These are phyloP conservation scores for Serrognathus titanus DNA, from an alignment of 2,888 invertebrate species.

Conservation along the genomic window DNA sequence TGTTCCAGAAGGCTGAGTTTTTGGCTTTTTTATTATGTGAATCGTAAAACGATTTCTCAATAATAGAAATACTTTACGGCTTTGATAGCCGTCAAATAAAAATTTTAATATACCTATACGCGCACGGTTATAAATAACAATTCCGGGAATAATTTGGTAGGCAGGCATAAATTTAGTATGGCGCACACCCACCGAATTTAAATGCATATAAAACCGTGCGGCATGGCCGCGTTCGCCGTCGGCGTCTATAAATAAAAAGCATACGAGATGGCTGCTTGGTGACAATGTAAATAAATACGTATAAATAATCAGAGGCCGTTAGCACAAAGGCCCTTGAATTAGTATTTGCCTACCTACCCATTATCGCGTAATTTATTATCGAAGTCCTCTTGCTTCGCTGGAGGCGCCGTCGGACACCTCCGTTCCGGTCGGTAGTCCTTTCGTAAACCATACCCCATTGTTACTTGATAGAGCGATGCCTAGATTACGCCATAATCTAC, in stretches of 20 bases:
- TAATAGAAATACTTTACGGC: slow-evolving; percentile 14
- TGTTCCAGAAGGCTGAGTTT: not conserved
- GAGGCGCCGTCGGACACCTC: too few relatives aligned
- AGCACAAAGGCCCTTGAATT: slow-evolving; percentile 40
- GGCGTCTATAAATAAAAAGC: slow-evolving; percentile 18
- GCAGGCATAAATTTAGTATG: slow-evolving; percentile 33
- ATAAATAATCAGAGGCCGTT: slow-evolving; percentile 40
- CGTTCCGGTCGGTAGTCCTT: not conserved
- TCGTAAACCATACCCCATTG: not conserved
- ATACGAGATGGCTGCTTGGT: slow-evolving; percentile 35
- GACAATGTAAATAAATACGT: slow-evolving; percentile 42
- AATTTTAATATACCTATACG: slow-evolving; percentile 24
- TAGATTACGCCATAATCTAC: not conserved
- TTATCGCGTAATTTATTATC: slow-evolving; percentile 39
- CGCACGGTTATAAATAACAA: slow-evolving; percentile 28
- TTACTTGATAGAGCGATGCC: not conserved
- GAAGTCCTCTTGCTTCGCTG: too few relatives aligned
- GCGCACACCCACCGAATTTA: slow-evolving; percentile 5
- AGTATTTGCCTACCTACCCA: slow-evolving; percentile 42
- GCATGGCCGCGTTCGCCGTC: not conserved
- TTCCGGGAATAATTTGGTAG: slow-evolving; percentile 34
- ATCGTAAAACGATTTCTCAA: slow-evolving; percentile 16
- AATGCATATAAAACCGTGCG: not conserved
- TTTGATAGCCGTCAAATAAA: slow-evolving; percentile 16
- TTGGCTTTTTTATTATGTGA: slow-evolving; percentile 1